Conservation (phyloP, 2,113 vertebrate species). For the Cricetomys ansorgei region DNA sequence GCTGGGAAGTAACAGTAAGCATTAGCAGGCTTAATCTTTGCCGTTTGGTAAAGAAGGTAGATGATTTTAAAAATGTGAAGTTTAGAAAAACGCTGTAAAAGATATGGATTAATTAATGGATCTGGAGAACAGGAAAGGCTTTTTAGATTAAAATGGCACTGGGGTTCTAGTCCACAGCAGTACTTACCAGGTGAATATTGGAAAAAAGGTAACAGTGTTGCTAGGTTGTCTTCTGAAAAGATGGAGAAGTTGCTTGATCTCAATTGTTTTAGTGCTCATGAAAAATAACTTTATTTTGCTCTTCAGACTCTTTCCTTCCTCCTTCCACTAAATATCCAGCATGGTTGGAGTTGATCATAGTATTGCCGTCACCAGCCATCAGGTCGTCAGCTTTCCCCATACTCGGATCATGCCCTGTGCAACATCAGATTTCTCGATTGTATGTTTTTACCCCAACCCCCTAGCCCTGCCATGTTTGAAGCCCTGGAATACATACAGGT, state of each 20-base stretch:
- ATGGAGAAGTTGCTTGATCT: not conserved
- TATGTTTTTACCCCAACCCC: not conserved
- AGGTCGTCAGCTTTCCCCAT: not conserved
- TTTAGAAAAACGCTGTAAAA: not conserved
- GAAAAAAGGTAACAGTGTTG: not conserved
- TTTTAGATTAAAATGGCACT: not conserved
- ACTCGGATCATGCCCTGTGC: not conserved
- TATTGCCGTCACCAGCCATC: not conserved
- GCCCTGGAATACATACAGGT: not conserved
- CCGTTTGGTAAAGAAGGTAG: not conserved
- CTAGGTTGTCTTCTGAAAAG: not conserved
- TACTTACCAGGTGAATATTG: not conserved
- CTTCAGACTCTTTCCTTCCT: slow-evolving; percentile 6
- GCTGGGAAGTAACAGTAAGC: not conserved
- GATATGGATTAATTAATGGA: not conserved
- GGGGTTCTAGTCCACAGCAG: not conserved
- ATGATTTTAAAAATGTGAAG: not conserved
- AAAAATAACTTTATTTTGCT: slow-evolving; percentile 1
- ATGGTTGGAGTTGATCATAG: slow-evolving; percentile 13
- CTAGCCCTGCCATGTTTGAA: not conserved
- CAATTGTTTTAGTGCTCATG: not conserved
- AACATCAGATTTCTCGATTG: not conserved
- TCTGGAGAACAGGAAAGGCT: not conserved
- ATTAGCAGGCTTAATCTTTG: not conserved
- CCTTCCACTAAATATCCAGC: not conserved